Base-by-base conservation (phyloP, 64 coral and sea anemone species). In the Exaiptasia diaphana region DNA sequence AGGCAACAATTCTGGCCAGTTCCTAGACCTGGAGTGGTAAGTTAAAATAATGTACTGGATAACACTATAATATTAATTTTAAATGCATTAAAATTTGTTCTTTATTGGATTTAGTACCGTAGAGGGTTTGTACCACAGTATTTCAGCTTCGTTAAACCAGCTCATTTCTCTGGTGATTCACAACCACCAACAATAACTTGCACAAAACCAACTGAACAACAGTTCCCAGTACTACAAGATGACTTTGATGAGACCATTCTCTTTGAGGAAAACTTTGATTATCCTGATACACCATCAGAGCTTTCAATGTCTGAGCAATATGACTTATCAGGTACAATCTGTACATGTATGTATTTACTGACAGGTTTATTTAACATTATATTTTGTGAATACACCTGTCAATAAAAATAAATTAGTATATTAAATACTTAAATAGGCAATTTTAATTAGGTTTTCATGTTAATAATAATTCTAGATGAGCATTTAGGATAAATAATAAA, bases 1-100 rank as follows among this genome's bases (percentile, higher is more conserved):
- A 88, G 82, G 54, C 74, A 94, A 53, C 91, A 94, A 36, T 94
- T 94, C 71, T 94, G 91, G 91, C 91, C 86, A 41, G 72, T 89
- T 5, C 35, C 91, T 84, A 89, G 91, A 94, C 91, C 86, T 11
- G 15, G 86, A 44, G 79, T 85, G 65, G 91, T 94, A 65, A 89
- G 91, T 40, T 52, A 1, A 33, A 18, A 13, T 4, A 20, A 9
- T 42, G 27, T 56, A 27, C 20, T 56, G n/a, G 27, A 21, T 1
- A 56, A 9, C 20, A 56, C 27, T 10, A 56, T 56, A 12, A 21
- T 7, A 26, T n/a, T 56, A 12, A 56, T 23, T 7, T 56, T 56
- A 49, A 13, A 9, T 49, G 45, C 45, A 13, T 18, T 49, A 49
- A 49, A 0, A 18, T 49, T 49, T 13, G 10, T 8, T 31, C 11